Evolutionary conservation across 2,888 invertebrate species (phyloP).

Genomic region (Lasioglossum marginatum): DNA sequence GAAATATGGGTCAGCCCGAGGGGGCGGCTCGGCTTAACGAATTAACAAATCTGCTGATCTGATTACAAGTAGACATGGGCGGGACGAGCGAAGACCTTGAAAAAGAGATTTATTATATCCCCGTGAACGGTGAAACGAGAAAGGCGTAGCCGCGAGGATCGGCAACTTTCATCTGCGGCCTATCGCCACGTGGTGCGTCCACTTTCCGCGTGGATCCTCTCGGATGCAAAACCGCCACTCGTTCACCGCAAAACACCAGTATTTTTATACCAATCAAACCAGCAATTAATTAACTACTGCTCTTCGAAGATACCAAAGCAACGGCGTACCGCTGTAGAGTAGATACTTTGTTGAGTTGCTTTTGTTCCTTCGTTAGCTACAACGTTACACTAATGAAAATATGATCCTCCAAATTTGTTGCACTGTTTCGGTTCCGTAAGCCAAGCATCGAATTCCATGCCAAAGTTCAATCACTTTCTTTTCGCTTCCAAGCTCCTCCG

Average conservation of each 20-base stretch:
- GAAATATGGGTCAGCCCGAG: not conserved
- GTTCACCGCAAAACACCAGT: not conserved
- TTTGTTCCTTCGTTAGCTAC: too few species aligned
- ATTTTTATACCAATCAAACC: not conserved
- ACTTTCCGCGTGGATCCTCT: slow-evolving; percentile 64
- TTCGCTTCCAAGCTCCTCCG: slow-evolving; percentile 25
- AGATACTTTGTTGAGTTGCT: too few species aligned
- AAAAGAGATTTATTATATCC: slow-evolving; percentile 57
- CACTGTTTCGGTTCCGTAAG: not conserved
- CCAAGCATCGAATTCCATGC: not conserved
- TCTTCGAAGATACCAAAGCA: too few species aligned
- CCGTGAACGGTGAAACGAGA: slow-evolving; percentile 61
- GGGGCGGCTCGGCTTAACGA: not conserved
- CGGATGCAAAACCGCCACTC: slow-evolving; percentile 38
- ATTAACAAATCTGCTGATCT: not conserved
- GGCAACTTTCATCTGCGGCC: slow-evolving; percentile 66
- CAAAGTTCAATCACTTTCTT: slow-evolving; percentile 21
- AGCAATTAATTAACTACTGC: not conserved
- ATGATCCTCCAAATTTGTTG: not conserved
- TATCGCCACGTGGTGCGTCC: slow-evolving; percentile 51
- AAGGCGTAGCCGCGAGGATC: slow-evolving; percentile 61
- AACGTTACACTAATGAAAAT: too few species aligned
- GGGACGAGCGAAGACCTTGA: slow-evolving; percentile 49
- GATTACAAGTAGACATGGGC: not conserved
- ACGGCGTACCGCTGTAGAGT: too few species aligned